Base-by-base conservation (phyloP, 92 coral and sea anemone genomes). In the Paragorgia papillata region DNA sequence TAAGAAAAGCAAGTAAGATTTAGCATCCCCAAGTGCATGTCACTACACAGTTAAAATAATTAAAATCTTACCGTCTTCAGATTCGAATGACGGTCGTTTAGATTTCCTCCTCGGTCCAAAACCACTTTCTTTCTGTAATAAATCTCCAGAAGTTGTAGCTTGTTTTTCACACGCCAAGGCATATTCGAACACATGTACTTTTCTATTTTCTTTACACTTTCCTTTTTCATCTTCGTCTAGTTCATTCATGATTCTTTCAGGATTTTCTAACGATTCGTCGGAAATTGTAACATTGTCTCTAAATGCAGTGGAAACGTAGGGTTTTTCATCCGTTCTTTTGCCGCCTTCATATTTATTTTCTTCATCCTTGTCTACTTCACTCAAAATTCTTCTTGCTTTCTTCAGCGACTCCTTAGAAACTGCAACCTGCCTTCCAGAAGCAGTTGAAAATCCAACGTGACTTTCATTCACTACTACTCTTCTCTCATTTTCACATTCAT, bases 191-290 rank as follows among this genome's bases (percentile, higher is more conserved):
- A 43, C 33, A 31, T 44, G 33, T 28, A 33, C 28, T 68, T 43
- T 49, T 28, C 46, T 32, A 14, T 46, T 46, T 2, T 2, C 9
- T 15, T 46, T 46, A 46, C 53, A 46, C 2, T 46, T 46, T 2
- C 15, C 2, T 46, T 46, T n/a, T 7, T 31, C 76, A 1, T 50
- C 76, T 8, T 69, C 19, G 15, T 43, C 43, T 27, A 25, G 14
- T 21, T 55, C 44, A 18, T 69, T 46, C 1, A 69, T n/a, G 35
- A 49, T n/a, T 19, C 9, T 69, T 53, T 51, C 58, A 0, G 90
- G 90, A 65, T 82, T 83, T 66, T 73, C 44, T 66, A 87, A 17
- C 3, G 88, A 73, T 56, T 87, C 92, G 64, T 87, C 86, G 27
- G 91, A 83, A 9, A 89, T 67, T 35, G 34, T 34, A 12, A 86